Percentiles rank a stretch among this genome's conserved stretches.
Evolutionary conservation across 2,888 invertebrate genomes (phyloP).

Genomic region (Pocota personata): DNA sequence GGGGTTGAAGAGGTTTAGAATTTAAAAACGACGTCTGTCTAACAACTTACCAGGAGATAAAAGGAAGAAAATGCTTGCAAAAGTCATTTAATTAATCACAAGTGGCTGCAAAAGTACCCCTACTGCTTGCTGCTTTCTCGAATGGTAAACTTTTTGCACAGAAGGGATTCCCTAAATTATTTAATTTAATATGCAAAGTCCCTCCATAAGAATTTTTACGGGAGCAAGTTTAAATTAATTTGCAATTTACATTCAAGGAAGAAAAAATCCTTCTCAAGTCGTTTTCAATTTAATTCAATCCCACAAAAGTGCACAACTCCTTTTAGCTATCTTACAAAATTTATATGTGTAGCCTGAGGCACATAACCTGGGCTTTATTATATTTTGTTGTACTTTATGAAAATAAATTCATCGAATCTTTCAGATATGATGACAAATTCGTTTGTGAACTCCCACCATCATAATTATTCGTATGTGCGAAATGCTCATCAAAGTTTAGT

Average conservation of each 20-base stretch:
- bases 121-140: no score
- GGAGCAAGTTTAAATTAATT: background rate
- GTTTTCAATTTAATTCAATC: background rate
- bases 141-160: no score
- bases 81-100: no score
- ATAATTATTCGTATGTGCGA: background rate
- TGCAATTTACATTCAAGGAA: background rate
- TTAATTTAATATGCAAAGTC: background rate
- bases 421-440: background rate
- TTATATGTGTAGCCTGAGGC: background rate
- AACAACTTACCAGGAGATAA: no score
- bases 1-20: no score
- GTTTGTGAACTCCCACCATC: background rate
- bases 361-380: slow-evolving; percentile 1
- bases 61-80: no score
- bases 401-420: slow-evolving; percentile 37
- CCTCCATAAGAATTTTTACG: no score
- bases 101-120: no score
- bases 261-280: background rate
- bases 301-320: background rate
- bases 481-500: background rate
- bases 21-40: no score
- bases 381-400: slow-evolving; percentile 3
- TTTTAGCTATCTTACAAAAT: background rate
- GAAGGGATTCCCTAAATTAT: no score